phyloP scores from a whole-genome alignment of 2,797 vertebrate species.

The Kryptopterus vitreolus region DNA sequence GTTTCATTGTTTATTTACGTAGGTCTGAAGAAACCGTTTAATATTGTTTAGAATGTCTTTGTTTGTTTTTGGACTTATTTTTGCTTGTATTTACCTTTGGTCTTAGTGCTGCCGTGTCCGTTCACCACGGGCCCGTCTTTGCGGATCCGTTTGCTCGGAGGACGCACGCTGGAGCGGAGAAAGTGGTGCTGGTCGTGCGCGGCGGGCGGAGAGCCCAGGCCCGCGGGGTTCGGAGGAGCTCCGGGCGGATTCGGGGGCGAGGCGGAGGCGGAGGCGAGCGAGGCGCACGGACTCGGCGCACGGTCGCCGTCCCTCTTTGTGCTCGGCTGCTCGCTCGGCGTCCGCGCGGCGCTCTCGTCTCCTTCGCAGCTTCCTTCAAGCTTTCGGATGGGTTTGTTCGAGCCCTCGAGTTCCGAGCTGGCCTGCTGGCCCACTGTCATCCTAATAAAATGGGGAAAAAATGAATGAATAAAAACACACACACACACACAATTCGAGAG shows the following conservation, averaged over 20 bases:
- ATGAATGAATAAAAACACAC: background rate
- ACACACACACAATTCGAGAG: background rate
- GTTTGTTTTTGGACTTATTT: background rate
- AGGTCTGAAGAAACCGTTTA: too few species aligned
- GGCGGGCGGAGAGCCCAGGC: slow-evolving; percentile 67
- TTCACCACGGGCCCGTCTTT: slow-evolving; percentile 87
- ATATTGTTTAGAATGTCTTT: too few species aligned
- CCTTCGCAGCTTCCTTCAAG: slow-evolving; percentile 84
- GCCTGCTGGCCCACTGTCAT: slow-evolving; percentile 96
- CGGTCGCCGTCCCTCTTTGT: slow-evolving; percentile 90
- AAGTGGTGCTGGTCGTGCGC: slow-evolving; percentile 99
- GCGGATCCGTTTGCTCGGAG: slow-evolving; percentile 95
- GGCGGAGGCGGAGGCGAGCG: slow-evolving; percentile 67
- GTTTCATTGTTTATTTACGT: background rate
- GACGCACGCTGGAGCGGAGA: slow-evolving; percentile 95
- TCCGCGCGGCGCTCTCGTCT: slow-evolving; percentile 84
- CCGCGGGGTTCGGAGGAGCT: slow-evolving; percentile 62
- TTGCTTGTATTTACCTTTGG: slow-evolving; percentile 81
- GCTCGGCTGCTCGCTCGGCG: slow-evolving; percentile 83
- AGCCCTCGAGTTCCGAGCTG: slow-evolving; percentile 84
- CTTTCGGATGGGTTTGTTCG: slow-evolving; percentile 88
- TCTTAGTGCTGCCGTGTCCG: slow-evolving; percentile 80
- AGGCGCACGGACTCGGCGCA: slow-evolving; percentile 75
- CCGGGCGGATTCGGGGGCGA: slow-evolving; percentile 66
- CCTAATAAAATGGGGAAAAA: slow-evolving; percentile 74